Evolutionary conservation across 1,140 invertebrate species (phyloP).

Genomic region (Leptinotarsa lineolata): DNA sequence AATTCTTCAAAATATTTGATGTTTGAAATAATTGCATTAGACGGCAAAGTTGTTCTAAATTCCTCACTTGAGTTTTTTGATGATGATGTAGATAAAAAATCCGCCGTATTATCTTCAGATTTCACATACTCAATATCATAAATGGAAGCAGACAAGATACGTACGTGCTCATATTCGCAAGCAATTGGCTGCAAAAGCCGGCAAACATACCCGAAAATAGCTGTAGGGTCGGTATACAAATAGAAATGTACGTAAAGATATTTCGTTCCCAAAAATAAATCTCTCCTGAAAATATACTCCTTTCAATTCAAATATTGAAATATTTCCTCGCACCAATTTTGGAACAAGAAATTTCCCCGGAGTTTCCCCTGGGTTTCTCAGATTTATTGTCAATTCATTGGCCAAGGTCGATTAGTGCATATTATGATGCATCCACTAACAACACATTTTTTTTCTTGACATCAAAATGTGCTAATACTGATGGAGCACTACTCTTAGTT

Average conservation of each 20-base stretch:
- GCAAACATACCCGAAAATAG: slow-evolving; percentile 55
- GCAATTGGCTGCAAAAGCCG: slow-evolving; percentile 43
- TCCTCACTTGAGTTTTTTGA: slow-evolving; percentile 25
- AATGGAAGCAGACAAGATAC: slow-evolving; percentile 49
- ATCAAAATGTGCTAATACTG: slow-evolving; percentile 40
- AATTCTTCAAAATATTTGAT: too few species aligned
- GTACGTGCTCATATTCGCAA: slow-evolving; percentile 51
- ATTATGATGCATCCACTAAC: slow-evolving; percentile 39
- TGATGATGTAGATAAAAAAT: slow-evolving; percentile 46
- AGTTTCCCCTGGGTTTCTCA: slow-evolving; percentile 26
- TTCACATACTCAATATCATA: slow-evolving; percentile 48
- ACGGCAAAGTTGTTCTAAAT: too few species aligned
- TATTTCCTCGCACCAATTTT: slow-evolving; percentile 30
- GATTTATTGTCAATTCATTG: slow-evolving; percentile 29
- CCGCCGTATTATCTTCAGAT: slow-evolving; percentile 33
- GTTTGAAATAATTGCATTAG: too few species aligned
- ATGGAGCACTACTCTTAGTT: slow-evolving; percentile 43
- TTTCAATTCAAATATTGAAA: slow-evolving; percentile 49
- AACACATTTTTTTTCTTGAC: slow-evolving; percentile 22
- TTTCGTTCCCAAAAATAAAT: slow-evolving; percentile 40
- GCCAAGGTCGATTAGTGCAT: slow-evolving; percentile 42
- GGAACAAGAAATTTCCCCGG: slow-evolving; percentile 52
- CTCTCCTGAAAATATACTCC: too few species aligned
- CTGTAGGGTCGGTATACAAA: slow-evolving; percentile 58
- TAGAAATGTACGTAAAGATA: slow-evolving; percentile 57